Evolutionary conservation across 2,113 vertebrate genomes (phyloP).

Genomic region (Hymenochirus boettgeri): DNA sequence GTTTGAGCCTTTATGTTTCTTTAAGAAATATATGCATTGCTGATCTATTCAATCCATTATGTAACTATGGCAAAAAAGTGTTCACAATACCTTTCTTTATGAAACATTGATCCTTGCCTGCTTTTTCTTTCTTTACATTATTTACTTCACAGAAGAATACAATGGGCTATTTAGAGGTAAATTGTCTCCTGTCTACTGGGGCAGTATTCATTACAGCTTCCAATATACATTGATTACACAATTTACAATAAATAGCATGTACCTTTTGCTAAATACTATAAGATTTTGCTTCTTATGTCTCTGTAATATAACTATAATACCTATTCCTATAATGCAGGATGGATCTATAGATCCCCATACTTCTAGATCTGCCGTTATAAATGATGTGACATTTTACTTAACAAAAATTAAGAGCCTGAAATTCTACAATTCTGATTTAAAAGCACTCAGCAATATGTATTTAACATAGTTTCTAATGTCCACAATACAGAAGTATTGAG

Average conservation of each 20-base stretch:
- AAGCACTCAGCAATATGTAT: too few species aligned
- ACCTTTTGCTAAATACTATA: background rate
- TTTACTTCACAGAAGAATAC: background rate
- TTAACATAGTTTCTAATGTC: too few species aligned
- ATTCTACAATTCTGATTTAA: too few species aligned
- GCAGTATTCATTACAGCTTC: background rate
- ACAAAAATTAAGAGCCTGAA: too few species aligned
- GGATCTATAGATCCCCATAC: too few species aligned
- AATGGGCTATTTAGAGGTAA: background rate
- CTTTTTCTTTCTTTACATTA: conserved; percentile 13
- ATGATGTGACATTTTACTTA: too few species aligned
- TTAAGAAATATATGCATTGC: background rate
- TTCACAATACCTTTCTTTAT: conserved; percentile 10
- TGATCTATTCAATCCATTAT: background rate
- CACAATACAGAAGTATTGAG: too few species aligned
- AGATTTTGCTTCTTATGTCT: too few species aligned
- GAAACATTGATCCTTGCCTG: conserved; percentile 12
- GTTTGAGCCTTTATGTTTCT: background rate
- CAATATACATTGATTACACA: background rate
- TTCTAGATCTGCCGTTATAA: too few species aligned
- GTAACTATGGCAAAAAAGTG: background rate
- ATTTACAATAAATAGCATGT: background rate
- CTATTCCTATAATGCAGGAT: too few species aligned
- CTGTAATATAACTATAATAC: too few species aligned
- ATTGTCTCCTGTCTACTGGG: background rate